These are phyloP conservation scores for Aleiodes alternator DNA, from an alignment of 2,888 invertebrate species.

Conservation along the genomic window DNA sequence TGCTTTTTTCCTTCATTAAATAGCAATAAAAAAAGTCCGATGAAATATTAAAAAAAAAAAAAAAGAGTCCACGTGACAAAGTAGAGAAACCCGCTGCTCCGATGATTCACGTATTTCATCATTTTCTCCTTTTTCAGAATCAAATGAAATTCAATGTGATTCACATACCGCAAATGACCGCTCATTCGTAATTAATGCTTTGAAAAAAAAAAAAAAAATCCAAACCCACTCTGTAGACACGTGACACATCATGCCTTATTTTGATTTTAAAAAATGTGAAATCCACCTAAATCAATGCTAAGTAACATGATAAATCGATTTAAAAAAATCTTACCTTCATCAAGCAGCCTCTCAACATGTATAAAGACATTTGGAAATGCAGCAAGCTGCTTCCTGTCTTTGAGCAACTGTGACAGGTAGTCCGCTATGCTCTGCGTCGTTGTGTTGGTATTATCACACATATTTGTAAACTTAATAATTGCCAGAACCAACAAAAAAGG, in stretches of 20 bases:
- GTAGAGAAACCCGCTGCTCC: too few species aligned
- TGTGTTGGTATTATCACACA: conserved; percentile 76
- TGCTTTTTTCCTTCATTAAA: not conserved
- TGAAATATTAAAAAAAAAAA: conserved; percentile 5
- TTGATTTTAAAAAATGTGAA: not conserved
- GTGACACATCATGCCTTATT: conserved; percentile 19
- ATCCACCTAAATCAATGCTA: not conserved
- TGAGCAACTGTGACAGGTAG: conserved; percentile 99
- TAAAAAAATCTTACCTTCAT: conserved; percentile 89
- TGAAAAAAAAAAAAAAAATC: not conserved
- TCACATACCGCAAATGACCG: not conserved
- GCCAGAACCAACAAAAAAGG: conserved; percentile 10
- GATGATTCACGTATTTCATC: conserved; percentile 19
- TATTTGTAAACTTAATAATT: conserved; percentile 51
- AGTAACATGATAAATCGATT: too few species aligned
- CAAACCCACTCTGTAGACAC: conserved; percentile 1
- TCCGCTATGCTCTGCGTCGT: conserved; percentile 98
- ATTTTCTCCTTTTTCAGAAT: conserved; percentile 26
- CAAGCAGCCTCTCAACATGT: conserved; percentile 98
- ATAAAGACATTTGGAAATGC: conserved; percentile 99
- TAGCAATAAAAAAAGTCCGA: not conserved
- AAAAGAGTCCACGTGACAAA: not conserved
- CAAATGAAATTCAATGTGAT: conserved; percentile 16
- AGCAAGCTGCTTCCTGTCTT: conserved; percentile 99
- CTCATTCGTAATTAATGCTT: too few species aligned